Percentiles rank a stretch among this genome's conserved stretches.
Conservation (phyloP, 1,140 invertebrate genomes). For the Amphibalanus amphitrite region DNA sequence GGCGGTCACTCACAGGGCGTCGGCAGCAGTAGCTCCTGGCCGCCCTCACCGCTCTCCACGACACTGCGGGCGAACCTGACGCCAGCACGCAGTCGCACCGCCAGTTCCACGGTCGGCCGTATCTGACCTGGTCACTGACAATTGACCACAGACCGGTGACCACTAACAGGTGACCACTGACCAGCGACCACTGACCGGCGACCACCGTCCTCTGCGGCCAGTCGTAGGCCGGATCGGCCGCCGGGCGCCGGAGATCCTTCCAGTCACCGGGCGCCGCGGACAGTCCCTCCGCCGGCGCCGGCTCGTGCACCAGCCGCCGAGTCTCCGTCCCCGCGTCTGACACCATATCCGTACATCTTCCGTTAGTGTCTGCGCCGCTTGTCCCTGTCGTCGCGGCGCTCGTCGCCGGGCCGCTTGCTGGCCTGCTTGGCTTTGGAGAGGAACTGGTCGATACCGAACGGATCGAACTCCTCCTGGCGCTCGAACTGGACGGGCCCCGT, state of each 20-base stretch:
- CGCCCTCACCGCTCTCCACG: too few species aligned
- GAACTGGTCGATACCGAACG: slow-evolving; percentile 94
- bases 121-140: too few species aligned
- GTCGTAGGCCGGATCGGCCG: neutral
- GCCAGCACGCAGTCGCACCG: too few species aligned
- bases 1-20: neutral
- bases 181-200: neutral
- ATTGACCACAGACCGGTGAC: too few species aligned
- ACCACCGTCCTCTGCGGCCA: neutral
- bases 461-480: slow-evolving; percentile 49
- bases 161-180: too few species aligned
- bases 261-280: neutral
- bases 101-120: too few species aligned
- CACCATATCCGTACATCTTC: neutral
- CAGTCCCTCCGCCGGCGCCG: neutral
- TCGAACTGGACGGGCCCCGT: slow-evolving; percentile 93
- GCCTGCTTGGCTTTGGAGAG: slow-evolving; percentile 88
- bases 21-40: too few species aligned
- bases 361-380: slow-evolving; percentile 17
- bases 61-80: too few species aligned
- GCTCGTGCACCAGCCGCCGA: neutral
- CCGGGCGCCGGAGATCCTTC: too few species aligned
- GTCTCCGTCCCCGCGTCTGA: neutral
- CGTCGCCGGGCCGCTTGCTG: slow-evolving; percentile 31
- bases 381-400: slow-evolving; percentile 20